Conservation (phyloP, 2,888 invertebrate species). For the Eulithis testata region DNA sequence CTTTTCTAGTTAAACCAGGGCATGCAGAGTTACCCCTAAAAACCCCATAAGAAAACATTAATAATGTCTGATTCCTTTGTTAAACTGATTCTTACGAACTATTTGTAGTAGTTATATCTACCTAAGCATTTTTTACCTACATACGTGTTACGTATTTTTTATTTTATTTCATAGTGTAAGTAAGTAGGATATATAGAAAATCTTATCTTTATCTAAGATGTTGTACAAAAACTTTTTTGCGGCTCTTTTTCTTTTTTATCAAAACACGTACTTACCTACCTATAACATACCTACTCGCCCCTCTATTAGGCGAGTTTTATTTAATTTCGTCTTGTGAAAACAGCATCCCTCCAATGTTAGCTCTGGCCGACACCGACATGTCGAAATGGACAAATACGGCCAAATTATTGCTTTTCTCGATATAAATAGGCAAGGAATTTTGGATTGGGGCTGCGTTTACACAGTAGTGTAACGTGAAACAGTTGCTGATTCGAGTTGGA, state of each 20-base stretch:
- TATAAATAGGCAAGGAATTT: conserved; percentile 53
- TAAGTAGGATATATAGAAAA: too few relatives aligned
- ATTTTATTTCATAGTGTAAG: too few relatives aligned
- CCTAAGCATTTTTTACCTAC: not conserved
- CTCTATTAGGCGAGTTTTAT: conserved; percentile 76
- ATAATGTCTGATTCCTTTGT: not conserved
- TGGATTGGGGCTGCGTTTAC: conserved; percentile 39
- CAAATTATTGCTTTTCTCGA: conserved; percentile 76
- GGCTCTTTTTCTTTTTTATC: not conserved
- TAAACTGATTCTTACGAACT: not conserved
- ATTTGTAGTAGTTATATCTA: too few relatives aligned
- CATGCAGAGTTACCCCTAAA: too few relatives aligned
- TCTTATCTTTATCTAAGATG: not conserved
- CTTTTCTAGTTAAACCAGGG: not conserved
- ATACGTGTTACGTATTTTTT: too few relatives aligned
- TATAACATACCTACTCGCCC: too few relatives aligned
- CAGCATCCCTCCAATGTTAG: conserved; percentile 73
- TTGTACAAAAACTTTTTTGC: not conserved
- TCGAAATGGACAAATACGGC: conserved; percentile 74
- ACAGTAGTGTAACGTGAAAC: conserved; percentile 33
- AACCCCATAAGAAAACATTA: too few relatives aligned
- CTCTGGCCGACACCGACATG: conserved; percentile 65
- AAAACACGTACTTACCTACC: too few relatives aligned
- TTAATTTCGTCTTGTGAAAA: conserved; percentile 80
- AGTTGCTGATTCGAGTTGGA: too few relatives aligned